Base-by-base conservation (phyloP, 2,113 vertebrate genomes). In the Eudyptes chrysolophus region DNA sequence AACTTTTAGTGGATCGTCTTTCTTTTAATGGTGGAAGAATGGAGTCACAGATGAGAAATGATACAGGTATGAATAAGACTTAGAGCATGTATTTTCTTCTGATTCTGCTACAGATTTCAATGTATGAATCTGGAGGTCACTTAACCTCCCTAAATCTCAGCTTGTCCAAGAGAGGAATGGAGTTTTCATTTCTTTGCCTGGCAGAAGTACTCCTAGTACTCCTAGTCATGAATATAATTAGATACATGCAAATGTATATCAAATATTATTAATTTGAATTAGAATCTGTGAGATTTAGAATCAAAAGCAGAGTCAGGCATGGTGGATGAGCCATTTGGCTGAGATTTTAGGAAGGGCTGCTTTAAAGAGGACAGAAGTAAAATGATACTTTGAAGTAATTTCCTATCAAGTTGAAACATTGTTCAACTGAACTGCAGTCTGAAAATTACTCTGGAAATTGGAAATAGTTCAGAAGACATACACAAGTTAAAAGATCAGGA, bases 381-480 rank as follows among this genome's bases (percentile, higher is more conserved):
- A 79, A 74, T 42, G 60, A 84, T 48, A 58, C 57, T 78, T 12
- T 30, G 83, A 96, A 94, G 70, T 96, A 93, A 94, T 95, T 92
- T 96, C 55, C 54, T 76, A 61, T 66, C 51, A 68, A 69, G 66
- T 83, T 96, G 86, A 85, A 95, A 84, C 60, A 66, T 76, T 83
- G 57, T 49, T 81, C 83, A 92, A 46, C 48, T 64, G 70, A 94
- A 96, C 90, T 64, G 24, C 51, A 84, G 36, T 66, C 24, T 84
- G 72, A 74, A 92, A 90, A 96, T 72, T 94, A 80, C 54, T 86
- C 80, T 68, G 77, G 51, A 88, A 95, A 92, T 83, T 84, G 61
- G 78, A 97, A 97, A 91, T 81, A 96, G 81, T 96, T 97, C 84
- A 96, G 90, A 97, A 98, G 71, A 95, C 62, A 88, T 75, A 84